Base-by-base conservation (phyloP, 2,888 invertebrate species). In the Leptogaster cylindrica region DNA sequence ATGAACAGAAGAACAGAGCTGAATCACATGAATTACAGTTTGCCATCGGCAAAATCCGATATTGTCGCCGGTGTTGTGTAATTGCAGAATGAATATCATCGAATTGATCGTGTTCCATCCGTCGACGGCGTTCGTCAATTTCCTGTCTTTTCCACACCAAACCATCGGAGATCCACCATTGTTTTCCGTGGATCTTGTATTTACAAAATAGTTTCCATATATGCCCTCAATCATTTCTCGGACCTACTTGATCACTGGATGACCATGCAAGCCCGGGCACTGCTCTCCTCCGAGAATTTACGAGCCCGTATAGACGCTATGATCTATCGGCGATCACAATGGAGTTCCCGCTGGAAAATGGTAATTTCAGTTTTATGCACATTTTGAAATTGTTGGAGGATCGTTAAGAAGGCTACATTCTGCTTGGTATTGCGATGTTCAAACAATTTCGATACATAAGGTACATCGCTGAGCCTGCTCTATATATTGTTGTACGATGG, bases 201-300 rank as follows among this genome's bases (percentile, higher is more conserved):
- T 61, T 61, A 18, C 18, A 41, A 61, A 58, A 61, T 44, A 28
- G 39, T 16, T 48, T 61, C 20, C 27, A 61, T 61, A 61, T 41
- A 52, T 41, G 61, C 61, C 28, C 61, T 44, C 61, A 36, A 61
- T 61, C 61, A 61, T 61, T 61, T 16, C 28, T 61, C 28, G 44
- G 16, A 61, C 28, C 18, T 61, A 44, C 44, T 61, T 61, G 44
- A 61, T 61, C 41, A 61, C 12, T 41, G 27, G 16, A 14, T 12
- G 25, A 23, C 41, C 25, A 27, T 61, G 44, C 20, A 31, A 14
- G 14, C 16, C 27, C 18, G 25, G 12, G 44, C 44, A 44, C 7
- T 6, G 16, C 10, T 52, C 23, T 12, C 16, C 10, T 12, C 36
- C 6, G 28, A 27, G 18, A 18, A 61, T 61, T 44, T 44, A 44